Evolutionary conservation across 1,140 invertebrate genomes (phyloP).

Genomic region (Monochamus saltuarius): DNA sequence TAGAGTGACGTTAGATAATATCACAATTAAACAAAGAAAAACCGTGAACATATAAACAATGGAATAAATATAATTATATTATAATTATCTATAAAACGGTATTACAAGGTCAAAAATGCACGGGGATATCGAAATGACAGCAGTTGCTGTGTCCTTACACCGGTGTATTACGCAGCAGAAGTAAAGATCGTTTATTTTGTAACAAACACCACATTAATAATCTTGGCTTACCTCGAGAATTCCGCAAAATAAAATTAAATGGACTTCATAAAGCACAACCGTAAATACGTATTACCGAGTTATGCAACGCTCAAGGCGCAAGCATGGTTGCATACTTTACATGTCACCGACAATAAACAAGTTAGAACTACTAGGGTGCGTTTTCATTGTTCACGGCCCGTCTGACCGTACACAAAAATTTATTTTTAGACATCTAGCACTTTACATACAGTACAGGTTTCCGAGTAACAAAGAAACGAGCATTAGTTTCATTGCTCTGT

Average conservation of each 20-base stretch:
- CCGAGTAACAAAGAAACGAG: no score
- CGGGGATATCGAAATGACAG: slow-evolving; percentile 19
- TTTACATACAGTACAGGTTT: no score
- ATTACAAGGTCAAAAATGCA: slow-evolving; percentile 37
- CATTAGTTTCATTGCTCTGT: no score
- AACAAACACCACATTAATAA: no score
- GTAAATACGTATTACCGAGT: no score
- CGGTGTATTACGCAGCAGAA: slow-evolving; percentile 8
- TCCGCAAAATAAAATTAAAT: no score
- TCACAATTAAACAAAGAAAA: slow-evolving; percentile 29
- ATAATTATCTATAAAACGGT: slow-evolving; percentile 39
- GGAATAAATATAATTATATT: slow-evolving; percentile 37
- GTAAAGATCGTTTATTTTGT: neutral
- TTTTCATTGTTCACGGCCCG: no score
- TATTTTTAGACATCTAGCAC: no score
- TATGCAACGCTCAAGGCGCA: neutral
- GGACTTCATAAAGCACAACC: no score
- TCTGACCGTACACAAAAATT: no score
- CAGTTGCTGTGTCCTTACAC: slow-evolving; percentile 11
- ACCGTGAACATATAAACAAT: slow-evolving; percentile 34
- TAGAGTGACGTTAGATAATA: slow-evolving; percentile 24
- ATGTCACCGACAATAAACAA: neutral
- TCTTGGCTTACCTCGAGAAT: no score
- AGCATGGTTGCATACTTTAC: slow-evolving; percentile 12
- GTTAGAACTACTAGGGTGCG: no score